A percentile compares a stretch with the other conserved stretches of the same genome.
Conservation (phyloP, 92 coral and sea anemone species). For the Phenganax marumi region DNA sequence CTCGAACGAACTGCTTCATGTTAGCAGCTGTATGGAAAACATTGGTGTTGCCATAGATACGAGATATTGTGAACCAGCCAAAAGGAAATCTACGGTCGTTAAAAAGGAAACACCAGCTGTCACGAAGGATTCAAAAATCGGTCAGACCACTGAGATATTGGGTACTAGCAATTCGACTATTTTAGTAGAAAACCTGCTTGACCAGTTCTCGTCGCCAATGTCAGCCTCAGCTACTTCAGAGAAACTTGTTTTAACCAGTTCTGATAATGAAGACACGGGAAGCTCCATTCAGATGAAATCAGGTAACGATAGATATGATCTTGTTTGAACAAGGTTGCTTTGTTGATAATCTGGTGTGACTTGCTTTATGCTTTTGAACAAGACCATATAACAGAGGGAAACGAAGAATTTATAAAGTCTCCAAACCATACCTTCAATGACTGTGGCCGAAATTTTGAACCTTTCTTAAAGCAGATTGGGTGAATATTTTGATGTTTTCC, state of each 20-base stretch:
- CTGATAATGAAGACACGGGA: slow-evolving; percentile 40
- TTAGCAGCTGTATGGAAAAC: slow-evolving; percentile 34
- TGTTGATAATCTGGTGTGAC: not conserved
- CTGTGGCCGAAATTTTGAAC: too few species aligned
- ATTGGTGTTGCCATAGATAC: slow-evolving; percentile 27
- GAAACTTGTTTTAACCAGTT: slow-evolving; percentile 58
- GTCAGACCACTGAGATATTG: not conserved
- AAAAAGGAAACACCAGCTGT: slow-evolving; percentile 16
- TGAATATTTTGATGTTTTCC: not conserved
- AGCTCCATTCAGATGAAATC: slow-evolving; percentile 17
- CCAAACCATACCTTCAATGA: not conserved
- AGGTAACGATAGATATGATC: slow-evolving; percentile 3
- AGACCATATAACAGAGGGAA: too few species aligned
- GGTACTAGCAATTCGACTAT: slow-evolving; percentile 50
- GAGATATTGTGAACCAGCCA: slow-evolving; percentile 22
- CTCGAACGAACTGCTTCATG: slow-evolving; percentile 67
- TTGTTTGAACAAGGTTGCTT: not conserved
- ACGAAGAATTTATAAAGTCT: not conserved
- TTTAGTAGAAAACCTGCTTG: slow-evolving; percentile 76
- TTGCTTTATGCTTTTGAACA: too few species aligned
- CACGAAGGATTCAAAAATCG: slow-evolving; percentile 37
- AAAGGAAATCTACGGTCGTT: slow-evolving; percentile 19
- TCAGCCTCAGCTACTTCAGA: slow-evolving; percentile 71
- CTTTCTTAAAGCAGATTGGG: not conserved
- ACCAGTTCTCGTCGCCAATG: slow-evolving; percentile 95